A percentile compares a stretch with the other conserved stretches of the same genome.
These are phyloP conservation scores for Oncorhynchus nerka DNA, from an alignment of 2,113 vertebrate genomes.

Conservation along the genomic window DNA sequence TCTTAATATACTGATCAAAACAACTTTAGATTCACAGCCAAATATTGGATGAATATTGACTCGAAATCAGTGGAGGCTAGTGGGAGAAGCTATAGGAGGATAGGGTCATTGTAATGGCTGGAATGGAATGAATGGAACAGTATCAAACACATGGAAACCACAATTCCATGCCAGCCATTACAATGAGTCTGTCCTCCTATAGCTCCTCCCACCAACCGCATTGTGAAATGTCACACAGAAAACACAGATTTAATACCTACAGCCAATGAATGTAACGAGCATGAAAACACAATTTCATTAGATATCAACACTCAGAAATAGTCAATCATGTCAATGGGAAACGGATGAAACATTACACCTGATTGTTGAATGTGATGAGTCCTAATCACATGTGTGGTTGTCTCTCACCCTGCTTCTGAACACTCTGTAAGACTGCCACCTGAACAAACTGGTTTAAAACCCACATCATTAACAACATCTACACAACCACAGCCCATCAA, in stretches of 20 bases:
- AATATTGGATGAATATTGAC: background rate
- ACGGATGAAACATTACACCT: constrained; percentile 38
- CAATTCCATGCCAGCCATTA: too few species aligned
- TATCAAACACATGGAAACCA: too few species aligned
- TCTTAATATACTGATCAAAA: background rate
- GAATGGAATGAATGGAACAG: too few species aligned
- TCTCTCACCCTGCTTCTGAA: constrained; percentile 50
- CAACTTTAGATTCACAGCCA: background rate
- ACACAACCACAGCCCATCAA: background rate
- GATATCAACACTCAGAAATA: too few species aligned
- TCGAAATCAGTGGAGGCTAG: background rate
- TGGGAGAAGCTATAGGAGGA: too few species aligned
- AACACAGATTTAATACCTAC: background rate
- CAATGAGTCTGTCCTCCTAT: too few species aligned
- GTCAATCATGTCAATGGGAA: too few species aligned
- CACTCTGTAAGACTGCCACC: constrained; percentile 59
- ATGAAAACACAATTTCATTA: too few species aligned
- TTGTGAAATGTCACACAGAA: background rate
- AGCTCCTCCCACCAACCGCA: background rate
- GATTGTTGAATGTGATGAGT: constrained; percentile 67
- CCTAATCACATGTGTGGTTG: constrained; percentile 58
- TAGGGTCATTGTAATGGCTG: too few species aligned
- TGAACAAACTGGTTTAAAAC: constrained; percentile 61
- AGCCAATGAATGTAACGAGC: background rate
- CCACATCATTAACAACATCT: background rate